Evolutionary conservation across 1,140 invertebrate species (phyloP), one percentile per base, ranked within the genome.

Genomic region (Drosophila suzukii): DNA sequence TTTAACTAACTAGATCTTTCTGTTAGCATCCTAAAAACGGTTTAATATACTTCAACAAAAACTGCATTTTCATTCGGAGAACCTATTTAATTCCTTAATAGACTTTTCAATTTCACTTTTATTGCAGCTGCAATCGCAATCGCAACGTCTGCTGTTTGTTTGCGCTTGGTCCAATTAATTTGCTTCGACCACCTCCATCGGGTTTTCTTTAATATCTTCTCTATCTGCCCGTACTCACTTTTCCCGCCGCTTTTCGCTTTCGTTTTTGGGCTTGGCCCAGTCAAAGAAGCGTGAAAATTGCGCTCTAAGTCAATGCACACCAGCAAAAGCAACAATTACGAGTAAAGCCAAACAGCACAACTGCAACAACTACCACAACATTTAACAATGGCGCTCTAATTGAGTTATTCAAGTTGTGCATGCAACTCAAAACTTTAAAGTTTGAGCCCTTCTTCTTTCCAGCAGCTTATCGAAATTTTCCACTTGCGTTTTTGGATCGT

Each of bases 251-350:
- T 30, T 82, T 79, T 67, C 83, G 67, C 72, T 86, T 86, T 86
- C 72, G 47, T 49, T 75, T 75, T 53, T 32, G 53, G 63, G 57
- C 62, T 61, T 53, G 57, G 55, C 50, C 59, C 75, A 72, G 43
- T 56, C 80, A 81, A 17, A 85, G 74, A 56, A 81, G 82, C 83
- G 72, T 88, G 43, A 74, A 86, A 86, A 86, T 82, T 51, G 82
- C 70, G 79, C 78, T 75, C 78, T 60, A 74, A 72, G 38, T 51
- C 53, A 68, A 58, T 75, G 80, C 80, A 73, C 71, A 65, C 13
- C 65, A 34, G 39, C 50, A 60, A 36, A 20, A 59, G 65, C 60
- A 36, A 41, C 65, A 68, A 63, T 67, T 67, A 46, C 44, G 34
- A 50, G 63, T 27, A 66, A 62, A 46, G 43, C 57, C 57, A 20